Base-by-base conservation (phyloP, 2,113 vertebrate genomes). In the Psephotus haematonotus region DNA sequence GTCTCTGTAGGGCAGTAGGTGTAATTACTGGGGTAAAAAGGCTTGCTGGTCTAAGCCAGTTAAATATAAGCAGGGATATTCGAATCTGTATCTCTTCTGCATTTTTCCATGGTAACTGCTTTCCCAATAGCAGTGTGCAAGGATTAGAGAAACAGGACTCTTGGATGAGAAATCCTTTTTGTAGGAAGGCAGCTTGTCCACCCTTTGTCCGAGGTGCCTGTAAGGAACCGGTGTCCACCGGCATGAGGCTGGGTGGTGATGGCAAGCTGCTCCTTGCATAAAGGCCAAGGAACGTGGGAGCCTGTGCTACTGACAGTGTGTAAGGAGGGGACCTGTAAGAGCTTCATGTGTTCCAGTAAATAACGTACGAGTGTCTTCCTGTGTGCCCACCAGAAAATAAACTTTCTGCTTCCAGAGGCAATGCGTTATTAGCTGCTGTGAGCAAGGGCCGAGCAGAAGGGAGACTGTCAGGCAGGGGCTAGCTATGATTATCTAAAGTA, bases 401-500 rank as follows among this genome's bases (percentile, higher is more conserved):
- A 33, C 18, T 13, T 24, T 39, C 65, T 27, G 23, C 44, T 81
- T 82, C 25, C 59, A 47, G 46, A 29, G 52, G 44, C 29, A 23
- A 16, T 11, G 10, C 8, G 8, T 47, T 43, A 52, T 31, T 6
- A n/a, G 64, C 59, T 3, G 4, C 46, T 9, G 2, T 23, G 60
- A 78, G 35, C 11, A 4, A 37, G 11, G 44, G 31, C 41, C 16
- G 9, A 55, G 68, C 33, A 62, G 57, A 43, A 35, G 23, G 43
- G 35, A 39, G 13, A 1, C 1, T 0, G 10, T n/a, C 24, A 13
- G 46, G 17, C 3, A 0, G 14, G 39, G 52, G 44, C 13, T 46
- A 24, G 15, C 55, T 1, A 1, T 64, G 44, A 47, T 37, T 71
- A 57, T 52, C 76, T 44, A 23, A 8, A 35, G 41, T 23, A 5